phyloP scores from a whole-genome alignment of 2,113 vertebrate genomes.

The Lasiurus cinereus region DNA sequence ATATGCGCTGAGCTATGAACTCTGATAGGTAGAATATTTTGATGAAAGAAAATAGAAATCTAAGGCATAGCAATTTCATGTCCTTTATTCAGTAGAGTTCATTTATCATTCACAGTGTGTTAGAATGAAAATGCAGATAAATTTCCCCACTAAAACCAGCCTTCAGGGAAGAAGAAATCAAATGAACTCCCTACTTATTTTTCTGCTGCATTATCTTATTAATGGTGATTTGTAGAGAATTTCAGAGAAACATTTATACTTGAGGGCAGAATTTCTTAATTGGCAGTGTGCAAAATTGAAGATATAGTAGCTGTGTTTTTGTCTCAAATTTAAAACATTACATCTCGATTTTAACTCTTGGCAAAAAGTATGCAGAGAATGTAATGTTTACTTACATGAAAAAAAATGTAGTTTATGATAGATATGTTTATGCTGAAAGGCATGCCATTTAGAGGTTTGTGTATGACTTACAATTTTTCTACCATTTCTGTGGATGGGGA shows the following conservation, averaged over 20 bases:
- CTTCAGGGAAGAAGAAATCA: constrained; percentile 58
- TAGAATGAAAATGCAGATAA: constrained; percentile 78
- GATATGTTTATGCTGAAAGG: background rate
- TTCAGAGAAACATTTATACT: constrained; percentile 65
- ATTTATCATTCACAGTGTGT: constrained; percentile 78
- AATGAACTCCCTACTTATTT: constrained; percentile 77
- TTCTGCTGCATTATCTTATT: constrained; percentile 76
- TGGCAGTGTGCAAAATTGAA: constrained; percentile 65
- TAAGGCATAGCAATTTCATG: constrained; percentile 73
- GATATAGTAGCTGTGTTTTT: constrained; percentile 44
- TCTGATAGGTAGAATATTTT: constrained; percentile 64
- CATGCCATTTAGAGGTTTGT: background rate
- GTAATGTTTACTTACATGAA: background rate
- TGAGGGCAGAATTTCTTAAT: constrained; percentile 73
- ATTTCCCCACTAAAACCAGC: constrained; percentile 73
- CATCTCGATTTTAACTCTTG: constrained; percentile 53
- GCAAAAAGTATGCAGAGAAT: background rate
- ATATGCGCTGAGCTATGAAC: constrained; percentile 63
- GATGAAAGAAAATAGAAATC: constrained; percentile 70
- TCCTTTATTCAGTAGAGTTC: constrained; percentile 71
- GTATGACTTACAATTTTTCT: background rate
- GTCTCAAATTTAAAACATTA: constrained; percentile 64
- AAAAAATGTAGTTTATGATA: background rate
- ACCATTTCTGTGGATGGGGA: background rate
- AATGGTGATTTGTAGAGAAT: constrained; percentile 74